Percentiles rank a stretch among this genome's conserved stretches.
phyloP scores from a whole-genome alignment of 2,113 vertebrate genomes.

The Misgurnus mizolepis region DNA sequence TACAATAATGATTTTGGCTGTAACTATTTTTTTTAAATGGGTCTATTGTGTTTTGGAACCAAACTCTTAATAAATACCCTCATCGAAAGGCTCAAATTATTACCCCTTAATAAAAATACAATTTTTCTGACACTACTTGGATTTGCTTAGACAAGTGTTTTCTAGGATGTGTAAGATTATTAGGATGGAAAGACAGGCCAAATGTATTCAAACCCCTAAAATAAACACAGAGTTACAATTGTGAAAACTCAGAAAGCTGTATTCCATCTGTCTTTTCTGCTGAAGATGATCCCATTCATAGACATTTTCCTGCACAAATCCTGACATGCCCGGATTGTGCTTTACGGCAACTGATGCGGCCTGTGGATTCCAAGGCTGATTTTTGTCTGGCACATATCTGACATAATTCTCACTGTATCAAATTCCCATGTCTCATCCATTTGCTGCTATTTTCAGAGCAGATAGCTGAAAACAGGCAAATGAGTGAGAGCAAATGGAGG shows the following conservation, averaged over 20 bases:
- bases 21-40: too few species aligned
- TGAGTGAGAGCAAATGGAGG: not conserved
- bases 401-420: constrained; percentile 40
- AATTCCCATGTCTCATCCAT: constrained; percentile 44
- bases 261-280: constrained; percentile 29
- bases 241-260: constrained; percentile 6
- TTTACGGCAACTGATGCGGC: constrained; percentile 39
- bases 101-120: not conserved
- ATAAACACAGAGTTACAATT: constrained; percentile 21
- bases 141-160: not conserved
- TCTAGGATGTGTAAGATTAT: not conserved
- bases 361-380: constrained; percentile 27
- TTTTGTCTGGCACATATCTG: constrained; percentile 46
- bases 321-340: constrained; percentile 30
- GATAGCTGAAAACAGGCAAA: constrained; percentile 19
- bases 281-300: constrained; percentile 43
- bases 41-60: too few species aligned
- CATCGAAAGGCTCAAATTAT: too few species aligned
- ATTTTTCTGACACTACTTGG: not conserved
- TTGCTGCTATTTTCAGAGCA: constrained; percentile 28
- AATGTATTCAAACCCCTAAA: not conserved
- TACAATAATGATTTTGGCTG: too few species aligned
- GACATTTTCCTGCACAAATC: constrained; percentile 34
- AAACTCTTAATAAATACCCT: too few species aligned
- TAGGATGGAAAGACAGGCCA: not conserved